Base-by-base conservation (phyloP, 2,113 vertebrate species). In the Entelurus aequoreus region DNA sequence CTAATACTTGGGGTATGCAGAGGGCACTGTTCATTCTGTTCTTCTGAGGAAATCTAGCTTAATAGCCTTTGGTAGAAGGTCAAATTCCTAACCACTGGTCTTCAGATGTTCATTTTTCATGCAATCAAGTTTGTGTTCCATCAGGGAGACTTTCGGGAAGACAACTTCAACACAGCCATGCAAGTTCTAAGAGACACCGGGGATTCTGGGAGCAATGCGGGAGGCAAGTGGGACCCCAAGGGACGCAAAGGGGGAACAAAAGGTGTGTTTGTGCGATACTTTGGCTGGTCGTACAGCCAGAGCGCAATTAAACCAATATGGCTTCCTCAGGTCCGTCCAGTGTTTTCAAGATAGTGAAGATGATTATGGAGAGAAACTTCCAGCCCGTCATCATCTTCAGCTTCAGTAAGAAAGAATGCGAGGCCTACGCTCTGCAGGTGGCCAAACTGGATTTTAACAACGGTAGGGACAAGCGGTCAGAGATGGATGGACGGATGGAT, bases 291-390 rank as follows among this genome's bases (percentile, higher is more conserved):
- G 38, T 40, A 7, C 38, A 40, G 8, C 8, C 38, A 40, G 38
- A 40, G 38, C 38, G n/a, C 36, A 2, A 11, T 5, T 19, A 44
- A 15, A 10, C 21, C 12, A 8, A 5, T 48, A 1, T 9, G 7
- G 62, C 37, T 77, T 57, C 75, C 50, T 69, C 60, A 98, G 96
- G 97, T 54, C 95, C 95, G 13, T 98, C 95, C 57, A 99, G 95
- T 58, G 97, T 99, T 37, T 99, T 98, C 79, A 99, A 99, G 80
- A 99, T 99, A 65, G 96, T 99, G 54, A 99, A 99, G 87, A 99
- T 99, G 97, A 99, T 99, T 62, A 99, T 98, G 95, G 97, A 99
- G 88, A 94, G 95, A 67, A 99, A 98, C 89, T 99, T 99, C 83
- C 97, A 98, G 69, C 97, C 96, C 3, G 97, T 99, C 47, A 99